Percentiles rank a stretch among this genome's conserved stretches.
phyloP scores from a whole-genome alignment of 2,888 invertebrate species.

The Morpho achilles region DNA sequence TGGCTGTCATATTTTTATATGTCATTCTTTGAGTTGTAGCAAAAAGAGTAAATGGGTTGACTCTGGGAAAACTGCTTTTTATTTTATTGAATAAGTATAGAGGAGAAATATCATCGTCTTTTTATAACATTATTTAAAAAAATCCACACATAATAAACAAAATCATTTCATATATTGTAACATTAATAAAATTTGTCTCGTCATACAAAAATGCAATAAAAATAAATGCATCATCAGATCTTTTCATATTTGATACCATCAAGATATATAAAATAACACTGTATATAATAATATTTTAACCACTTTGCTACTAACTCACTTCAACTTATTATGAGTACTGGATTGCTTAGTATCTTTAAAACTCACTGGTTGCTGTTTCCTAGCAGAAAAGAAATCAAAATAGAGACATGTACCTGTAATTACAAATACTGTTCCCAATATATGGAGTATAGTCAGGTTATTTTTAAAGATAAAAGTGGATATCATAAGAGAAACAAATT shows the following conservation, averaged over 20 bases:
- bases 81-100: too few species aligned
- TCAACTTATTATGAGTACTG: constrained; percentile 9
- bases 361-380: constrained; percentile 51
- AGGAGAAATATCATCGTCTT: too few species aligned
- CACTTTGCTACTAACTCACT: background rate
- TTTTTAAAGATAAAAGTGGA: constrained; percentile 68
- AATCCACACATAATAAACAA: background rate
- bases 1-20: too few species aligned
- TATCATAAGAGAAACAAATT: constrained; percentile 59
- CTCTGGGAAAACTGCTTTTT: too few species aligned
- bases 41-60: too few species aligned
- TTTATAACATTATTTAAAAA: background rate
- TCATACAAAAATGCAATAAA: background rate
- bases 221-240: too few species aligned
- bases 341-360: constrained; percentile 37
- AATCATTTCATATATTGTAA: background rate
- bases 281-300: too few species aligned
- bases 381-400: constrained; percentile 57
- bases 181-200: too few species aligned
- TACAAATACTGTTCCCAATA: constrained; percentile 56
- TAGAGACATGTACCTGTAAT: constrained; percentile 62
- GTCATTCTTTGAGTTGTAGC: too few species aligned
- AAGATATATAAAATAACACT: too few species aligned
- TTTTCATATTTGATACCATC: too few species aligned
- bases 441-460: constrained; percentile 57